phyloP scores from a whole-genome alignment of 2,113 vertebrate species.

The Elephas maximus region DNA sequence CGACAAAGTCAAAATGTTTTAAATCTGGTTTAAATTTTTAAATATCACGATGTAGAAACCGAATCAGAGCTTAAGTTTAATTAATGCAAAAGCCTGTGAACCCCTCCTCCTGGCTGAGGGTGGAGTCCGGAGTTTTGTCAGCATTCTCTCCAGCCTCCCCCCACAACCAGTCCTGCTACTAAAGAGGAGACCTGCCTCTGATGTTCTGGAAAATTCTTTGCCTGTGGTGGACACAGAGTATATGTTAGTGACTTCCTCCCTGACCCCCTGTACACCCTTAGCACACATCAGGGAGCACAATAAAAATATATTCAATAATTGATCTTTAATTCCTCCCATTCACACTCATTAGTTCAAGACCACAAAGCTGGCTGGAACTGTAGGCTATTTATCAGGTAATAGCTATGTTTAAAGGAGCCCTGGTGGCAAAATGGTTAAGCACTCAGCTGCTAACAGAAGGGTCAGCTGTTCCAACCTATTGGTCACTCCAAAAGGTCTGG shows the following conservation, averaged over 20 bases:
- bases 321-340: not conserved
- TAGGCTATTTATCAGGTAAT: not conserved
- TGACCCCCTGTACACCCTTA: not conserved
- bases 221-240: fast-evolving
- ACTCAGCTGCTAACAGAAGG: not conserved
- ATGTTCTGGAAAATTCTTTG: fast-evolving
- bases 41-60: constrained; percentile 55
- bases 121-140: not conserved
- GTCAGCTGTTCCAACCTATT: not conserved
- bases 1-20: constrained; percentile 65
- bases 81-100: not conserved
- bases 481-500: not conserved
- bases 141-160: not conserved
- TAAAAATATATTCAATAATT: not conserved
- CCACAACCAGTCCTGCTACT: not conserved
- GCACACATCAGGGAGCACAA: too few species aligned
- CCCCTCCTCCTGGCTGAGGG: not conserved
- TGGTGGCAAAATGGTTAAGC: not conserved
- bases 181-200: not conserved
- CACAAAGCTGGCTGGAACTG: too few species aligned
- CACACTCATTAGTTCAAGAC: not conserved
- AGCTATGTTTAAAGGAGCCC: not conserved
- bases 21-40: constrained; percentile 58
- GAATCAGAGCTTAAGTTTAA: constrained; percentile 34
- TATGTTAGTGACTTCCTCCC: not conserved